Evolutionary conservation across 2,888 invertebrate species (phyloP), one percentile per base, ranked within the genome.

Genomic region (Alcis repandata): DNA sequence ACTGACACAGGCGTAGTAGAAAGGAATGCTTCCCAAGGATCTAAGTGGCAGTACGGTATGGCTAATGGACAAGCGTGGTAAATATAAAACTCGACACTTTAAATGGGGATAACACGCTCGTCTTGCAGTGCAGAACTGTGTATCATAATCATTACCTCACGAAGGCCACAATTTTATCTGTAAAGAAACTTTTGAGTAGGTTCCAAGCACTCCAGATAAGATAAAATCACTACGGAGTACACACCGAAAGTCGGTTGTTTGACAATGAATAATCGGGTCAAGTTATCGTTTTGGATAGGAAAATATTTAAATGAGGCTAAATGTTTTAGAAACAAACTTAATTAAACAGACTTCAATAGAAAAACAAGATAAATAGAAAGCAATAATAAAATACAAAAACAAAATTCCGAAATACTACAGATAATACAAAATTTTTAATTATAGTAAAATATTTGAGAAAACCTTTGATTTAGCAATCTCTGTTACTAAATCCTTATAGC

Each of bases 11-110:
- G n/a, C n/a, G 11, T 10, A 54, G 27, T 43, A 48, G 54, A 59
- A 59, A 43, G n/a, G 41, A 59, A 64, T 56, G 54, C 13, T 20
- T 58, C 32, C 51, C 13, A 57, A 52, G 45, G 51, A 57, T 27
- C 9, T 19, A 32, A 46, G 46, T 15, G 40, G 52, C 32, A 52
- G 40, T 46, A 59, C 19, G 46, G 40, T 46, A 59, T n/a, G 46
- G 20, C 32, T 63, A 63, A 58, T 53, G 59, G 63, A 53, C 53
- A 59, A 59, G 33, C 41, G 59, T 59, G 41, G 53, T 63, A 59
- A 57, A 51, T 63, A 59, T 63, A 41, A 52, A 53, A 63, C 27
- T 20, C 10, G 38, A 58, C 58, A 63, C 32, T 27, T 27, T 46
- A 22, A 52, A 45, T 58, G 52, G 52, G 40, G 48, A 46, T 58